These are phyloP conservation scores for Sorex araneus DNA, from an alignment of 2,113 vertebrate species.

Conservation along the genomic window DNA sequence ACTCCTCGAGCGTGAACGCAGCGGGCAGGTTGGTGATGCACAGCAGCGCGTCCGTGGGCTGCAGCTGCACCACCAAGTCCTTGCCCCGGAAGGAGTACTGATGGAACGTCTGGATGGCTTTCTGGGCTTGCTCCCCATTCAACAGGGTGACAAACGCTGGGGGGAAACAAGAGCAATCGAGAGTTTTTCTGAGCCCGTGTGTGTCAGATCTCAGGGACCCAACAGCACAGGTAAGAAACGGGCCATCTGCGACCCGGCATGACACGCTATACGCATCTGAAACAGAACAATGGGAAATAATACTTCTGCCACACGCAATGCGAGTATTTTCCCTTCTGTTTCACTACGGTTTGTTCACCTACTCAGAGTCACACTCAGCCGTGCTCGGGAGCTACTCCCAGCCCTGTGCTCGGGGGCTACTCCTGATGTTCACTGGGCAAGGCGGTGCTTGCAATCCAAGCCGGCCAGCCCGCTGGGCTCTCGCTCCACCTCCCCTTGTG, in stretches of 20 bases:
- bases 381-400: no score
- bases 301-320: background rate
- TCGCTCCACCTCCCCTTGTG: background rate
- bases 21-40: conserved; percentile 96
- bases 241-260: no score
- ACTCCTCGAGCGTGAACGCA: conserved; percentile 92
- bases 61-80: conserved; percentile 95
- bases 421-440: no score
- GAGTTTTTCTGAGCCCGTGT: background rate
- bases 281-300: conserved; percentile 33
- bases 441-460: no score
- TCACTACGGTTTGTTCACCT: no score
- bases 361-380: no score
- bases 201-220: background rate
- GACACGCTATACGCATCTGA: background rate
- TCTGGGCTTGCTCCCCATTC: conserved; percentile 98
- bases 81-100: conserved; percentile 94
- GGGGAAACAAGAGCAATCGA: conserved; percentile 72
- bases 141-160: conserved; percentile 97
- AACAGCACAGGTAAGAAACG: no score
- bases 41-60: conserved; percentile 97
- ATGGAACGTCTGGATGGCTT: conserved; percentile 95
- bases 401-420: no score
- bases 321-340: no score
- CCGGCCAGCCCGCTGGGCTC: no score